Evolutionary conservation across 2,113 vertebrate species (phyloP), one percentile per base, ranked within the genome.

Genomic region (Gallinago media): DNA sequence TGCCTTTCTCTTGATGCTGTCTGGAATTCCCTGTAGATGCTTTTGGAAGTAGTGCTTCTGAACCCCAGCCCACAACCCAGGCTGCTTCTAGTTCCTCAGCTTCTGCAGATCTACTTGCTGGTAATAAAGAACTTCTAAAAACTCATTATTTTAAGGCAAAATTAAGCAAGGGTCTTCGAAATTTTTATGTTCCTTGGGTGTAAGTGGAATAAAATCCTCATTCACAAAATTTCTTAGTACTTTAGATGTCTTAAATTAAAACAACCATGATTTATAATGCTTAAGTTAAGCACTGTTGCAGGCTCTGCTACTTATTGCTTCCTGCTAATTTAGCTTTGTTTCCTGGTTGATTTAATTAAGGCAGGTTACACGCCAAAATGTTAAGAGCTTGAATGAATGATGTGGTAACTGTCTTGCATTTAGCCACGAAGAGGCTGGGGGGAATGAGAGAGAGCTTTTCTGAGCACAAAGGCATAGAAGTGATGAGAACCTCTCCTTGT

Each of bases 81-180:
- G 98, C 98, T 96, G 98, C 98, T 85, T 98, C 98, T 98, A 98
- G 97, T 96, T 98, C 98, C 50, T 98, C 98, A 94, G 98, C 99
- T 91, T 98, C 98, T 94, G 99, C 98, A 84, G 99, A 99, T 96
- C 98, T 99, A 88, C 98, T 99, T 95, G 98, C 99, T 98, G 99
- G 99, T 99, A 98, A 98, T 97, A 82, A 96, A 96, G 54, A 88
- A 70, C 50, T 92, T 58, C 26, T 61, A 88, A 96, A 94, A 84
- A 16, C 44, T 66, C 32, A 3, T 38, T 79, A 31, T 42, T 87
- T 87, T 82, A 74, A 20, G 34, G n/a, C 61, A 71, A 65, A 78
- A 11, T 16, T 31, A 16, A 87, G 34, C 59, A 78, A 59, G 17
- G 1, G 7, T 74, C 46, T 62, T 72, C 36, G 31, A 77, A 72